These are phyloP conservation scores for cattle (Bos taurus) DNA, from an alignment of 2,113 vertebrate genomes.

Conservation along the genomic window ARS-UCD2.0 NC_037342.1:70418501-70419000, in stretches of 20 bases:
- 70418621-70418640: background rate
- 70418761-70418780: background rate
- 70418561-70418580: background rate
- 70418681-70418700: background rate
- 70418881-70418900: too few species aligned
- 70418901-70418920: too few species aligned
- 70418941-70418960: too few species aligned
- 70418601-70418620: slow-evolving; percentile 9
- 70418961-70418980: too few species aligned
- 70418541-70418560: background rate
- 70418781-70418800: background rate
- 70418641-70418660: background rate
- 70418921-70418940: too few species aligned
- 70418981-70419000: too few species aligned
- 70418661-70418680: background rate
- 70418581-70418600: slow-evolving; percentile 8
- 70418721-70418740: background rate
- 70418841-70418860: too few species aligned
- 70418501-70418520: background rate
- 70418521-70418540: background rate
- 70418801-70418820: background rate
- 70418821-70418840: too few species aligned
- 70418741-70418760: background rate
- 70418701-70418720: background rate
- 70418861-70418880: too few species aligned